Percentiles rank a stretch among this genome's conserved stretches.
Conservation (phyloP, 2,113 vertebrate species). For the Actinemys pallida region DNA sequence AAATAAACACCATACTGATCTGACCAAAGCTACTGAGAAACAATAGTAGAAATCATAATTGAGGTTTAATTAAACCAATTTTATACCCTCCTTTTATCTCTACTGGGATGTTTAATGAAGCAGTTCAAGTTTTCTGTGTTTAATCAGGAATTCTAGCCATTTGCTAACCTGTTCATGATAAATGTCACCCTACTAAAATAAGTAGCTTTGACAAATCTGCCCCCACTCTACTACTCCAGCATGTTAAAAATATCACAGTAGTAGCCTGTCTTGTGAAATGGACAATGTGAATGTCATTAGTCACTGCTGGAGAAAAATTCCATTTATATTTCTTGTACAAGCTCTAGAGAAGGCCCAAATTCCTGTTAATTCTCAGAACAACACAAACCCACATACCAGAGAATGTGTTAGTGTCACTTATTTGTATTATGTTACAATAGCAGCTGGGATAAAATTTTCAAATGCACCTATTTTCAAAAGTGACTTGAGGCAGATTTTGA, state of each 20-base stretch:
- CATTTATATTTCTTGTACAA: background rate
- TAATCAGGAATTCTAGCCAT: slow-evolving; percentile 65
- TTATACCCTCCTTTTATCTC: slow-evolving; percentile 72
- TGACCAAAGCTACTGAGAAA: slow-evolving; percentile 60
- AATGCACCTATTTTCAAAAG: background rate
- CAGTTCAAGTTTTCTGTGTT: slow-evolving; percentile 70
- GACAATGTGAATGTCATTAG: slow-evolving; percentile 48
- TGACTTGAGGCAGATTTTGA: too few species aligned
- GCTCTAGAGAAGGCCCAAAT: slow-evolving; percentile 13
- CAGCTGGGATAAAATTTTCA: background rate
- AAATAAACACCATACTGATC: slow-evolving; percentile 72
- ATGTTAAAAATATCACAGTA: slow-evolving; percentile 55
- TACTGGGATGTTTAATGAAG: slow-evolving; percentile 77
- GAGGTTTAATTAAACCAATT: slow-evolving; percentile 78
- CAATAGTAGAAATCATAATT: slow-evolving; percentile 77
- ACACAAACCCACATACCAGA: background rate
- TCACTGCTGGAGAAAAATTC: slow-evolving; percentile 33
- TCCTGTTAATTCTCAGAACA: slow-evolving; percentile 16
- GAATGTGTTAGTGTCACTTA: background rate
- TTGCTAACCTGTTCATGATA: slow-evolving; percentile 73
- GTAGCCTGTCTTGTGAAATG: slow-evolving; percentile 37
- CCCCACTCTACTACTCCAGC: background rate
- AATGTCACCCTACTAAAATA: slow-evolving; percentile 70
- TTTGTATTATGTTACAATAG: background rate
- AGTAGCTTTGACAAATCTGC: slow-evolving; percentile 28